These are phyloP conservation scores for Sebastolobus alascanus DNA, from an alignment of 2,797 vertebrate genomes.

Conservation along the genomic window DNA sequence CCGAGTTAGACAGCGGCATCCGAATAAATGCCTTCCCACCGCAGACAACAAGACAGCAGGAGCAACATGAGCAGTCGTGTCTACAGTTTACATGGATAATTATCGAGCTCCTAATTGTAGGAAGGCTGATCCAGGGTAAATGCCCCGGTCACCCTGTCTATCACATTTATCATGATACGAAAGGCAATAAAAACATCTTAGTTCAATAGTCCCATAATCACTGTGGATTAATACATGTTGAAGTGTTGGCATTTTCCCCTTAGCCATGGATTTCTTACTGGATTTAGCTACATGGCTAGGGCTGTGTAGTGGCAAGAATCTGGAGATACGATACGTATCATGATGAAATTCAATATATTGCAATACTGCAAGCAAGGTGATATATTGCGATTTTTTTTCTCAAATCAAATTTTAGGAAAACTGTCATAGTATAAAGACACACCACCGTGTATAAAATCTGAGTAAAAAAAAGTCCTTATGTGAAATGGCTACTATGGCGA, in stretches of 20 bases:
- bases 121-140: constrained; percentile 13
- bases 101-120: constrained; percentile 48
- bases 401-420: no score
- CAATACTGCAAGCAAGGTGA: no score
- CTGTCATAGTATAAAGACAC: no score
- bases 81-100: constrained; percentile 42
- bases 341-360: no score
- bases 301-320: no score
- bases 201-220: constrained; percentile 4
- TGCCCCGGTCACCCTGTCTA: constrained; percentile 22
- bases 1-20: constrained; percentile 49
- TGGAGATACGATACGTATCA: no score
- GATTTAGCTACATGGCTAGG: constrained; percentile 5
- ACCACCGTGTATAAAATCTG: no score
- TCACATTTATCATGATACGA: constrained; percentile 32
- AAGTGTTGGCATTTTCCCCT: background rate
- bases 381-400: no score
- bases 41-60: constrained; percentile 58
- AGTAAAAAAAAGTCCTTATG: no score
- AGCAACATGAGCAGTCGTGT: constrained; percentile 48
- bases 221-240: constrained; percentile 16
- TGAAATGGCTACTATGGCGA: no score
- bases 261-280: background rate
- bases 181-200: constrained; percentile 22
- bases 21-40: constrained; percentile 48